Base-by-base conservation (phyloP, 1,140 invertebrate genomes). In the Zaprionus nigranus region DNA sequence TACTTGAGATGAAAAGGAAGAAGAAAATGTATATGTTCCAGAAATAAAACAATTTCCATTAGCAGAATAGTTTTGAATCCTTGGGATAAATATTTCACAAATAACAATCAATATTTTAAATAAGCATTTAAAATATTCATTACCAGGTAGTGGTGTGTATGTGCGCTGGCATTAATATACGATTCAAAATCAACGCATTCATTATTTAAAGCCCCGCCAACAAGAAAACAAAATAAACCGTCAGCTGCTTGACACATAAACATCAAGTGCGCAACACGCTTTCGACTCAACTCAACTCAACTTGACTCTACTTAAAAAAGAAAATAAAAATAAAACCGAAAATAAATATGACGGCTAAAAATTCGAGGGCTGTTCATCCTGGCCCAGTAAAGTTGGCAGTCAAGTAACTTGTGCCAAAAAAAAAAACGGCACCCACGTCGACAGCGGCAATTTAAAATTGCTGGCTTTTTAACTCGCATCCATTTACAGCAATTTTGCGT, bases 401-500 rank as follows among this genome's bases (percentile, higher is more conserved):
- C 38, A 15, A 30, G 54, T 34, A 51, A 30, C 57, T 49, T 46
- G 46, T 58, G 49, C 24, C 36, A 78, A 81, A 72, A 75, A 64
- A 81, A 13, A 75, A 64, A 81, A 13, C 40, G 71, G 62, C 78
- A 53, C 75, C 68, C 59, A 56, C 82, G 74, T 79, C 84, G 71
- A 88, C 84, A 83, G 84, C 71, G 75, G 85, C 84, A 88, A 88
- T 88, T 88, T 88, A 90, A 88, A 88, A 90, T 90, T 84, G 85
- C 85, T 84, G 85, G 85, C 85, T 90, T 88, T 88, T 88, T 88
- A 88, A 90, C 85, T 88, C 85, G 85, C 85, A 90, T 88, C 85
- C 85, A 88, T 88, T 88, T 88, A 88, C 85, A 90, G 85, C 85
- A 90, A 85, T 88, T 90, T 90, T 70, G 81, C 57, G 81, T 74